Evolutionary conservation across 1,140 invertebrate species (phyloP).

Genomic region (Aphis gossypii): DNA sequence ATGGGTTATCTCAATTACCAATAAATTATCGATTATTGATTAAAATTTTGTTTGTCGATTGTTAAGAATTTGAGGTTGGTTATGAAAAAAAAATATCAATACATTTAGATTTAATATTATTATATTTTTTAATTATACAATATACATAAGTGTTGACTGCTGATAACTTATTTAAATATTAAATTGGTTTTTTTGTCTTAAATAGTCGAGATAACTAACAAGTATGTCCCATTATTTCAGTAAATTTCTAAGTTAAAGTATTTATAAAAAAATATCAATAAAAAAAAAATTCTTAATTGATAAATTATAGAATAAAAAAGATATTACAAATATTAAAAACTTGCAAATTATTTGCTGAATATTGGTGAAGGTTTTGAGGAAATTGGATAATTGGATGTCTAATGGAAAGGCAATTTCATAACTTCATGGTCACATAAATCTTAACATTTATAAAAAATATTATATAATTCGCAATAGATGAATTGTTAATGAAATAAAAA

Average conservation of each 20-base stretch:
- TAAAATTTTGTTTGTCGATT: not conserved
- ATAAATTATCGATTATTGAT: not conserved
- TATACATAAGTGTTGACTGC: not conserved
- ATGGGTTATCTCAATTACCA: too few relatives aligned
- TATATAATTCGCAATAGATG: not conserved
- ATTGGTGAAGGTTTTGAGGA: not conserved
- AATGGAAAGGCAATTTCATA: not conserved
- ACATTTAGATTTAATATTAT: not conserved
- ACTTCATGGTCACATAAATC: not conserved
- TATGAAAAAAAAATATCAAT: not conserved
- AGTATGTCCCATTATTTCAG: not conserved
- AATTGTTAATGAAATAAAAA: not conserved
- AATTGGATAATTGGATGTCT: not conserved
- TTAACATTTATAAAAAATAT: not conserved
- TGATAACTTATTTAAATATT: not conserved
- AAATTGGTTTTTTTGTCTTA: not conserved
- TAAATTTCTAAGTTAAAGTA: not conserved
- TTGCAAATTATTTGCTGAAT: not conserved
- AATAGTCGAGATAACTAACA: not conserved
- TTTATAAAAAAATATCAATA: not conserved
- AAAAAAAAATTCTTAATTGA: not conserved
- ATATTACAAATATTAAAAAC: not conserved
- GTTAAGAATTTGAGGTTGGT: not conserved
- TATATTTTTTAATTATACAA: not conserved
- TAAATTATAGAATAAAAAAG: too few relatives aligned